Evolutionary conservation across 1,140 invertebrate genomes (phyloP).

Genomic region (Plectrocnemia conspersa): DNA sequence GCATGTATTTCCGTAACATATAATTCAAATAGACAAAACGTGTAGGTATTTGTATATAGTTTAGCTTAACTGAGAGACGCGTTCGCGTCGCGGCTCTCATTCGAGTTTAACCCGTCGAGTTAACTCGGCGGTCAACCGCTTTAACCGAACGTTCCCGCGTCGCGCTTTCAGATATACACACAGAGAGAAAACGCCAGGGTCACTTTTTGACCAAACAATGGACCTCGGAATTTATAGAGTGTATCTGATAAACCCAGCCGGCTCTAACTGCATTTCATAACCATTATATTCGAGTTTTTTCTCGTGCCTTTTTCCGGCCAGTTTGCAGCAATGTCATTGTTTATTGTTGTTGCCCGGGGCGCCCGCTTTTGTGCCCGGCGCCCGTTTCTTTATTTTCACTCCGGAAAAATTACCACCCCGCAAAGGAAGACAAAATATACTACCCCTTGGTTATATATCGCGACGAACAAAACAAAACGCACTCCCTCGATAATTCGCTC

Average conservation of each 20-base stretch:
- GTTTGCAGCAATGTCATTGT: conserved; percentile 24
- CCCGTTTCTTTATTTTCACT: conserved; percentile 11
- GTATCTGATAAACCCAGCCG: not conserved
- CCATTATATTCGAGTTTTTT: not conserved
- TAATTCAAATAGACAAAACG: no score
- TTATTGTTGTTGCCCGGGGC: conserved; percentile 9
- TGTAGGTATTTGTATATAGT: no score
- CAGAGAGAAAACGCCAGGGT: no score
- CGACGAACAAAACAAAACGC: no score
- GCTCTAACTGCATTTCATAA: conserved; percentile 6
- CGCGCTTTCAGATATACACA: no score
- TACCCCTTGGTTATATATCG: not conserved
- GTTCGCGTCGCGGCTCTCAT: no score
- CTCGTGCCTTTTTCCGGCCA: conserved; percentile 13
- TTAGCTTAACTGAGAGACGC: no score
- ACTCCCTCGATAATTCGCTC: no score
- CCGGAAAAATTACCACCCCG: conserved; percentile 15
- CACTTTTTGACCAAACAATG: not conserved
- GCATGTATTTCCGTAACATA: no score
- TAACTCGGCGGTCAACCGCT: no score
- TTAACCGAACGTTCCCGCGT: no score
- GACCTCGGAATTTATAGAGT: conserved; percentile 6
- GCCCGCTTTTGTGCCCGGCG: conserved; percentile 7
- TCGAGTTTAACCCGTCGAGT: no score
- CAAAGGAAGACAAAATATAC: not conserved